These are phyloP conservation scores for Tonatia bakeri DNA, from an alignment of 2,113 vertebrate genomes.

Conservation along the genomic window DNA sequence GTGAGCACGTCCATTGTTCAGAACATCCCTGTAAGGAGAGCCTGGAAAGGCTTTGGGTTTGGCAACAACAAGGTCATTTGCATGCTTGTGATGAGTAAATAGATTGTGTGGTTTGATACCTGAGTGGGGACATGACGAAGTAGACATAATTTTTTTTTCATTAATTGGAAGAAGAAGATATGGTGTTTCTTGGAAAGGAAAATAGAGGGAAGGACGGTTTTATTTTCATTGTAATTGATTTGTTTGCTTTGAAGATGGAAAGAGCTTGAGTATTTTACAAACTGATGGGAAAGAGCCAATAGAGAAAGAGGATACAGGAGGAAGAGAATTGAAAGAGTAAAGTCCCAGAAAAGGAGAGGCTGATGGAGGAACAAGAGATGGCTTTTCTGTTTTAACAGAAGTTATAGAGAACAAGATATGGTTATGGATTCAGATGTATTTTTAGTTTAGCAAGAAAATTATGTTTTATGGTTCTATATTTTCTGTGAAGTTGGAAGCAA, in stretches of 20 bases:
- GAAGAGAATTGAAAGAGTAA: neutral
- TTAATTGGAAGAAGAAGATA: neutral
- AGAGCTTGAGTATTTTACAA: neutral
- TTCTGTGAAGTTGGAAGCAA: conserved; percentile 16
- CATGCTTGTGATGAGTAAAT: neutral
- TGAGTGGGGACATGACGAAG: neutral
- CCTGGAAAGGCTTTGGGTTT: neutral
- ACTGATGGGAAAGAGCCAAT: neutral
- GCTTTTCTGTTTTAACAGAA: conserved; percentile 3
- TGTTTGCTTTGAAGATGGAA: conserved; percentile 8
- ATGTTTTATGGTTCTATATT: conserved; percentile 46
- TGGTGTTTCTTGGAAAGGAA: neutral
- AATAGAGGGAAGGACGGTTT: neutral
- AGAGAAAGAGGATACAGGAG: neutral
- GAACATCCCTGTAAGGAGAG: neutral
- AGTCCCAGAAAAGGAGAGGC: neutral
- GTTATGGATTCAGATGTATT: conserved; percentile 37
- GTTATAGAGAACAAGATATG: conserved; percentile 15
- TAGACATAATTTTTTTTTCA: neutral
- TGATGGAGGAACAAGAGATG: neutral
- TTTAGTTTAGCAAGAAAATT: conserved; percentile 56
- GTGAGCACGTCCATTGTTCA: neutral
- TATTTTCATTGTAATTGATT: neutral
- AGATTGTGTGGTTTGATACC: neutral
- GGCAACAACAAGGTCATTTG: neutral